A percentile compares a stretch with the other conserved stretches of the same genome.
Evolutionary conservation across 1,140 invertebrate species (phyloP).

Genomic region (Brachionus koreanus): DNA sequence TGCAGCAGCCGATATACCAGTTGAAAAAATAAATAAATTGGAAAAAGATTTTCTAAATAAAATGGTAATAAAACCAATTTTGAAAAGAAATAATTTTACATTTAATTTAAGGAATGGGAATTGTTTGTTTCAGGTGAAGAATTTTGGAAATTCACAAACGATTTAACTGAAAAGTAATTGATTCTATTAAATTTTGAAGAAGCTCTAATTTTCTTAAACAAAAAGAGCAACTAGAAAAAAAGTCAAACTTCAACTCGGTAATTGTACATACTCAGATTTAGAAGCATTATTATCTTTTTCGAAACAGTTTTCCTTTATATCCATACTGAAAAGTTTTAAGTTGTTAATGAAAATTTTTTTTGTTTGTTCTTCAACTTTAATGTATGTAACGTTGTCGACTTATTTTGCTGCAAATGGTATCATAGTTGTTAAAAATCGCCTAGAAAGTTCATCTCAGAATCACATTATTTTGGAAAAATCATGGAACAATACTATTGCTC

Average conservation of each 20-base stretch:
- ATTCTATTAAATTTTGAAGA: not conserved
- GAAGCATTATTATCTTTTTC: constrained; percentile 38
- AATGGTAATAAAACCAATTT: constrained; percentile 11
- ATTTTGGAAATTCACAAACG: constrained; percentile 37
- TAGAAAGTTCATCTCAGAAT: not conserved
- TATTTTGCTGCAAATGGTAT: constrained; percentile 1
- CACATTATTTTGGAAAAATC: not conserved
- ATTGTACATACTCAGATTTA: constrained; percentile 39
- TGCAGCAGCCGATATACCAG: not conserved
- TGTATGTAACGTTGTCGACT: constrained; percentile 35
- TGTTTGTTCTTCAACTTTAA: constrained; percentile 2
- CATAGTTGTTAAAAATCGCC: not conserved
- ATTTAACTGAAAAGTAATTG: constrained; percentile 36
- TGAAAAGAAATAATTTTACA: not conserved
- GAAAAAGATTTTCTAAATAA: constrained; percentile 39
- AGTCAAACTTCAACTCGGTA: constrained; percentile 41
- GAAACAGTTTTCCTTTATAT: not conserved
- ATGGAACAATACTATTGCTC: not conserved
- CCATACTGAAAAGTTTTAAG: not conserved
- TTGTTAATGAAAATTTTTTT: constrained; percentile 18
- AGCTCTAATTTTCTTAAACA: not conserved
- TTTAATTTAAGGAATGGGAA: constrained; percentile 17
- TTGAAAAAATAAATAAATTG: constrained; percentile 17
- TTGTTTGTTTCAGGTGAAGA: constrained; percentile 1
- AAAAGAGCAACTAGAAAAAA: constrained; percentile 24